Evolutionary conservation across 2,113 vertebrate species (phyloP), one percentile per base, ranked within the genome.

Genomic region (Grallaria varia): DNA sequence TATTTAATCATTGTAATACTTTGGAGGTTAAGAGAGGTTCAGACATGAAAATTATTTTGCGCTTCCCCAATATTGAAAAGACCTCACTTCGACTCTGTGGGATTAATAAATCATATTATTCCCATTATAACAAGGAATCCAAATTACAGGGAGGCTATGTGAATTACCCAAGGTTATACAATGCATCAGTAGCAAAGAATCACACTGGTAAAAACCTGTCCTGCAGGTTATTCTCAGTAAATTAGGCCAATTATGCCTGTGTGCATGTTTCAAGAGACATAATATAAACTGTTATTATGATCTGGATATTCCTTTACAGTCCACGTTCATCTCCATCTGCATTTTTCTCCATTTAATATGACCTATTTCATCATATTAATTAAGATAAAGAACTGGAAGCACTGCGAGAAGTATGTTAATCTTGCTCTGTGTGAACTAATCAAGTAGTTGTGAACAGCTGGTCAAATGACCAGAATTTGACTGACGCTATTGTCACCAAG

Each of bases 1-100:
- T 97, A 96, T 95, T 96, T 96, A 95, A 94, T 96, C 89, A 94
- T 94, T 90, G 78, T 89, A 93, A 91, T 96, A 95, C 74, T 96
- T 96, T 31, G n/a, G 67, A 93, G 89, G 87, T 91, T 96, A 95
- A 97, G 37, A 96, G 85, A 85, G 49, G 62, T 87, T 92, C 67
- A 91, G 84, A 93, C 82, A 76, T 59, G 73, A 89, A 90, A 96
- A 96, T 96, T 91, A 91, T 58, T 42, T 73, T 87, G 55, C 74
- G 47, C 45, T 89, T 84, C 75, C 33, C 50, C 74, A 55, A 62
- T 95, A 93, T 80, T 74, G 78, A 82, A 97, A 84, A 94, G 45
- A 71, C 66, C 55, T 95, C 84, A 71, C 22, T 69, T 91, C 0
- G 0, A 33, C 27, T 83, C 55, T 67, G 27, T 85, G 71, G 73